Percentiles rank a stretch among this genome's conserved stretches.
Evolutionary conservation across 2,888 invertebrate genomes (phyloP).

Genomic region (Anticlea derivata): DNA sequence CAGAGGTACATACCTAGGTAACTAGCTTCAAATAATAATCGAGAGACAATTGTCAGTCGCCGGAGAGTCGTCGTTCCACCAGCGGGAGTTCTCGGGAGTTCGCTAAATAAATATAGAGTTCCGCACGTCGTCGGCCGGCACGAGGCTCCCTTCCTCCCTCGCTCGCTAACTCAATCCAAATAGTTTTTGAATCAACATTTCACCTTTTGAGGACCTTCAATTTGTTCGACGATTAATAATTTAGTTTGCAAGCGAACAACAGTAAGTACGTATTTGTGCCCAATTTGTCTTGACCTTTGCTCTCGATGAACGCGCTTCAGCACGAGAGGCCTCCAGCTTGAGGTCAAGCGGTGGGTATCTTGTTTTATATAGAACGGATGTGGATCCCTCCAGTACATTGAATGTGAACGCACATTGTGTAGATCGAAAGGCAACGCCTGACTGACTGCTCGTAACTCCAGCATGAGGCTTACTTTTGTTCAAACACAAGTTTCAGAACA

Average conservation of each 20-base stretch:
- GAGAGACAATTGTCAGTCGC: slow-evolving; percentile 17
- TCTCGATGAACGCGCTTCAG: not conserved
- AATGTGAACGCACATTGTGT: no score
- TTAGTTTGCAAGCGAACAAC: not conserved
- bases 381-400: no score
- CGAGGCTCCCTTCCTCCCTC: no score
- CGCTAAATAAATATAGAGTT: slow-evolving; percentile 1
- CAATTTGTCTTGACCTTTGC: not conserved
- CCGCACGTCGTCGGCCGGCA: not conserved
- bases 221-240: not conserved
- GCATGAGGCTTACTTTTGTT: no score
- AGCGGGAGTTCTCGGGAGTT: slow-evolving; percentile 1
- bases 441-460: no score
- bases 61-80: not conserved
- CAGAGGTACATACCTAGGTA: no score
- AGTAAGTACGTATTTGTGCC: no score
- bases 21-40: slow-evolving; percentile 24
- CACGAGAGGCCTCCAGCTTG: not conserved
- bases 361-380: no score
- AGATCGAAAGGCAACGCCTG: no score
- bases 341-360: no score
- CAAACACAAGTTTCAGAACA: no score
- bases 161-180: no score
- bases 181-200: not conserved
- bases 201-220: not conserved